Evolutionary conservation across 2,888 invertebrate species (phyloP), one percentile per base, ranked within the genome.

Genomic region (Lagria hirta): DNA sequence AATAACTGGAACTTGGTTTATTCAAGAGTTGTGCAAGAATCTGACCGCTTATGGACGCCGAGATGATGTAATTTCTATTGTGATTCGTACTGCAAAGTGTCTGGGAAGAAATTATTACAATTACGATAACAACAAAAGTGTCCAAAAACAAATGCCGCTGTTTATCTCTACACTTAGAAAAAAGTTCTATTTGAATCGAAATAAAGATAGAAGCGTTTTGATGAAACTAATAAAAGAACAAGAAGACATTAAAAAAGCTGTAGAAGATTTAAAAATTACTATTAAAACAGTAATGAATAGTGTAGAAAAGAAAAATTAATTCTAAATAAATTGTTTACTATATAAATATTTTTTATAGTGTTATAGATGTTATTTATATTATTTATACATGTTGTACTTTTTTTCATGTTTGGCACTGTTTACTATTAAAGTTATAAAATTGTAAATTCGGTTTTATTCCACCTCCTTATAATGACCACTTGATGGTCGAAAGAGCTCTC

Each of bases 11-110:
- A 58, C 65, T 1, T 70, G 70, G 70, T 67, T 69, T 35, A 66
- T 70, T 27, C 68, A 69, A 35, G 70, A 70, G 45, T 30, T 70
- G 10, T 69, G 69, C 49, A 62, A 54, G 43, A 67, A 64, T 44
- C 57, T 70, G 33, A 35, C 52, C 2, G 40, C 56, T 1, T 67
- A 64, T 41, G 69, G 68, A 1, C 52, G 62, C 45, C 48, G 65
- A 23, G 67, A 68, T 23, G 69, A 71, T 36, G 60, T 70, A 3
- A 38, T 66, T n/a, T 61, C 59, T 12, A 43, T 71, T 15, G 34
- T 70, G 3, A 62, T 62, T 1, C 54, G 69, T 33, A 62, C 63
- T 1, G 59, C 58, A 2, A 69, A 69, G 52, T 68, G 68, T 38
- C 62, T 70, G 1, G 54, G 60, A 4, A 55, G 58, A 8, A 66